Evolutionary conservation across 2,113 vertebrate species (phyloP).

Genomic region (Rhynchomys soricoides): DNA sequence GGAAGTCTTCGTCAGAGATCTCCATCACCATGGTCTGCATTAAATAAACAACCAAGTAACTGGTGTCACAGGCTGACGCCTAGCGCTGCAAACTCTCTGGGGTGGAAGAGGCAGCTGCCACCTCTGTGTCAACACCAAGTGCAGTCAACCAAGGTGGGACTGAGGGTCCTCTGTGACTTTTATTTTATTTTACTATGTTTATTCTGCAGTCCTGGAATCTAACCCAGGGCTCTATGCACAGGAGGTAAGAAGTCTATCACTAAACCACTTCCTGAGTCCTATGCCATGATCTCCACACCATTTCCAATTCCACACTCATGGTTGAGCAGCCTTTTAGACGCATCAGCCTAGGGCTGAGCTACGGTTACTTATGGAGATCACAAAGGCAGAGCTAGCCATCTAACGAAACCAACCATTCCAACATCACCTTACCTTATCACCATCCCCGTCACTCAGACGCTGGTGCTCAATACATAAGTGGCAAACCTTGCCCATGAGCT

Average conservation of each 20-base stretch:
- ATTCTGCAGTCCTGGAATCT: not conserved
- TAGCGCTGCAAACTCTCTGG: not conserved
- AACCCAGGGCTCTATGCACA: no score
- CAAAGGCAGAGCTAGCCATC: not conserved
- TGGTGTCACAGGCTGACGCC: not conserved
- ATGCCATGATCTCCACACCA: not conserved
- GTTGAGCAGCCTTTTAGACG: not conserved
- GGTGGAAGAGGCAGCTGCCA: not conserved
- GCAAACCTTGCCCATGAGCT: conserved; percentile 95
- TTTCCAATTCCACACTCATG: not conserved
- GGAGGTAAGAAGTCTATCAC: not conserved
- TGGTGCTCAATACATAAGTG: conserved; percentile 93
- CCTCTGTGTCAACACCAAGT: not conserved
- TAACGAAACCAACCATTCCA: not conserved
- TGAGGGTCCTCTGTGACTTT: not conserved
- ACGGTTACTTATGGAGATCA: not conserved
- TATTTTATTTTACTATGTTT: not conserved
- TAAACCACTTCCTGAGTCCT: not conserved
- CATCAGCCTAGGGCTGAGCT: not conserved
- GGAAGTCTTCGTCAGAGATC: not conserved
- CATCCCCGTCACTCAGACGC: conserved; percentile 87
- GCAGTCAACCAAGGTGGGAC: not conserved
- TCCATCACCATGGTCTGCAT: not conserved
- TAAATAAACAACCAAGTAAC: not conserved
- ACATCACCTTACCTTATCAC: conserved; percentile 90